Conservation (phyloP, 2,888 invertebrate genomes). For the Lysandra coridon region DNA sequence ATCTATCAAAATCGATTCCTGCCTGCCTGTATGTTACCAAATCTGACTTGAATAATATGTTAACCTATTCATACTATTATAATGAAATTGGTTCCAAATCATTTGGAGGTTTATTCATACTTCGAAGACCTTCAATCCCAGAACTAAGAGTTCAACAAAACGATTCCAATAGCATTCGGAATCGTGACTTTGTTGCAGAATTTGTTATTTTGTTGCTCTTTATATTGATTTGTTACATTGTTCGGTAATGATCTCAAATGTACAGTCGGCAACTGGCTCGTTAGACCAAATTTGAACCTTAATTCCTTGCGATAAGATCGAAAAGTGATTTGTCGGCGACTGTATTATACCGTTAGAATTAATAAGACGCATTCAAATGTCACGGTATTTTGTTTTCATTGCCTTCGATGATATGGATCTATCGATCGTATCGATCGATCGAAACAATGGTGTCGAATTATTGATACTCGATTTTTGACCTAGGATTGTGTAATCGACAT, state of each 20-base stretch:
- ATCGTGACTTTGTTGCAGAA: slow-evolving; percentile 43
- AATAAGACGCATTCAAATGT: slow-evolving; percentile 32
- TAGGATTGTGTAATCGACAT: slow-evolving; percentile 23
- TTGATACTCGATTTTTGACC: slow-evolving; percentile 39
- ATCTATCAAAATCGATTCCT: not conserved
- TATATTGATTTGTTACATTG: slow-evolving; percentile 62
- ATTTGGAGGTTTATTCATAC: slow-evolving; percentile 33
- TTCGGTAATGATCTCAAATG: slow-evolving; percentile 57
- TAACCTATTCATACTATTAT: not conserved
- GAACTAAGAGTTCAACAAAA: slow-evolving; percentile 49
- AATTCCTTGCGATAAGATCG: not conserved
- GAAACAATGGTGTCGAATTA: slow-evolving; percentile 46
- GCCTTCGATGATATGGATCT: slow-evolving; percentile 38
- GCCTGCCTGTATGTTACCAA: not conserved
- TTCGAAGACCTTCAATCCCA: slow-evolving; percentile 42
- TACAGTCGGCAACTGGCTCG: not conserved
- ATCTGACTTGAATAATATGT: not conserved
- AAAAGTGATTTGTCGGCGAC: not conserved
- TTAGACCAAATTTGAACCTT: not conserved
- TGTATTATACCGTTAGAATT: not conserved
- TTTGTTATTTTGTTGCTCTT: slow-evolving; percentile 35
- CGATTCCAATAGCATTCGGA: slow-evolving; percentile 47
- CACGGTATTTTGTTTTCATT: slow-evolving; percentile 40
- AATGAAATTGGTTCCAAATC: slow-evolving; percentile 28
- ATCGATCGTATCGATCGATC: slow-evolving; percentile 41